Conservation (phyloP, 53 echinoderm and acorn worm species). For the Echinarachnius parma region DNA sequence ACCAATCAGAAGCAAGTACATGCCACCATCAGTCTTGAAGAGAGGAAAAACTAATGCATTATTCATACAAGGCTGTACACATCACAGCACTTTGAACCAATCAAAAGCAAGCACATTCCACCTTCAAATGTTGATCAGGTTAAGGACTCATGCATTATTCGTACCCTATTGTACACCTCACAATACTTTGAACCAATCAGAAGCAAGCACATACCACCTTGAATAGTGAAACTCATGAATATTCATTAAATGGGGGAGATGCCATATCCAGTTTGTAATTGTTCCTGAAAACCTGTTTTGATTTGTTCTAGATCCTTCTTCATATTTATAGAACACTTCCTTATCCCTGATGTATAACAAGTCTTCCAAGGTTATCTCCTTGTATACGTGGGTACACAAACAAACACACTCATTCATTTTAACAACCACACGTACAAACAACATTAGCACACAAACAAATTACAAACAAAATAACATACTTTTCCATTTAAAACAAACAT, state of each 20-base stretch:
- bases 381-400: neutral
- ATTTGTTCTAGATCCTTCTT: neutral
- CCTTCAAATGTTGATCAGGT: no score
- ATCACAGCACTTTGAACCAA: constrained; percentile 7
- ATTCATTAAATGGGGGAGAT: constrained; percentile 15
- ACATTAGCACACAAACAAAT: no score
- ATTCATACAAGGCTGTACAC: neutral
- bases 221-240: constrained; percentile 17
- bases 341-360: no score
- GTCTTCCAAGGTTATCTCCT: no score
- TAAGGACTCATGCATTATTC: no score
- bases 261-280: no score
- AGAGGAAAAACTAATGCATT: no score
- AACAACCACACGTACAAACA: neutral
- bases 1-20: neutral
- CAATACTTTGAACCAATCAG: constrained; percentile 14
- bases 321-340: neutral
- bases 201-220: no score
- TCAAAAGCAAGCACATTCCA: neutral
- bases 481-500: no score
- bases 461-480: no score
- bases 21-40: no score
- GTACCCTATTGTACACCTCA: neutral
- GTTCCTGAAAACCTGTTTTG: neutral
- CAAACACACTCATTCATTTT: neutral